phyloP scores from a whole-genome alignment of 1,140 invertebrate genomes.

The Colletes latitarsis region DNA sequence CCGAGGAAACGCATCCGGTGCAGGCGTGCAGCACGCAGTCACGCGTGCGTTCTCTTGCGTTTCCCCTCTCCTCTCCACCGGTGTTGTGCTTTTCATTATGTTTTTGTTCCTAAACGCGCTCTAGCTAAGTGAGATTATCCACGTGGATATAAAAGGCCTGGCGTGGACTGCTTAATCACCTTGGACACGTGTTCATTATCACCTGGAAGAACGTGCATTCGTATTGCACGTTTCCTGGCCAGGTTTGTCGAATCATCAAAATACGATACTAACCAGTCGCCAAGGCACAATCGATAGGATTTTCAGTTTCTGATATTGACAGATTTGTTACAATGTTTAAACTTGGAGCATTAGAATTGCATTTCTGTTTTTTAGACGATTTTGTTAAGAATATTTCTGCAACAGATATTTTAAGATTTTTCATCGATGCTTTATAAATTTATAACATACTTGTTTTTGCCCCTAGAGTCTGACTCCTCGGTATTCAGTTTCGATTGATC shows the following conservation, averaged over 20 bases:
- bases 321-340: no score
- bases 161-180: constrained; percentile 23
- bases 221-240: background rate
- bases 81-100: background rate
- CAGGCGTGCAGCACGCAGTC: constrained; percentile 34
- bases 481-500: no score
- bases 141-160: background rate
- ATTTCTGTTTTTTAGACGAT: no score
- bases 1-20: constrained; percentile 52
- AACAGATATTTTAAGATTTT: no score
- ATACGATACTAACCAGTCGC: background rate
- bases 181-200: constrained; percentile 41
- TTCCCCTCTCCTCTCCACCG: background rate
- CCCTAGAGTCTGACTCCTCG: no score
- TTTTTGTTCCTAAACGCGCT: constrained; percentile 12
- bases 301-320: no score
- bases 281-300: no score
- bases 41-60: constrained; percentile 41
- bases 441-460: no score
- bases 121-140: constrained; percentile 15
- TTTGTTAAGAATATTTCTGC: no score
- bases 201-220: background rate
- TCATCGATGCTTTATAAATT: no score
- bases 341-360: no score
- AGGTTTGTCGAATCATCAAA: constrained; percentile 8